Percentiles rank a stretch among this genome's conserved stretches.
phyloP scores from a whole-genome alignment of 2,113 vertebrate species.

The Rallus limicola region DNA sequence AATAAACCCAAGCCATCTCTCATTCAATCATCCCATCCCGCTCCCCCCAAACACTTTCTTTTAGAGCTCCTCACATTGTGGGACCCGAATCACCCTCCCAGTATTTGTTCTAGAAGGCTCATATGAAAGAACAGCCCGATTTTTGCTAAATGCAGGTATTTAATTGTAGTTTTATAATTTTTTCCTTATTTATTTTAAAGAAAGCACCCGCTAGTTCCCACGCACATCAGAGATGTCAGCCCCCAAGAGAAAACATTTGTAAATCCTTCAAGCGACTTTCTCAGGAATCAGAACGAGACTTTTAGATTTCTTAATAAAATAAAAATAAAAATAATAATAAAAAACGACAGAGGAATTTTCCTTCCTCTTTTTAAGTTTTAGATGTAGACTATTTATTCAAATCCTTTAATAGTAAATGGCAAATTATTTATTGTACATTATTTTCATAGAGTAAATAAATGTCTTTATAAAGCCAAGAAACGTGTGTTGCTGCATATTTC shows the following conservation, averaged over 20 bases:
- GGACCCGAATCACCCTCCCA: not conserved
- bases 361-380: constrained; percentile 85
- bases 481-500: not conserved
- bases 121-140: not conserved
- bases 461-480: constrained; percentile 75
- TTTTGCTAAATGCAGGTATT: constrained; percentile 77
- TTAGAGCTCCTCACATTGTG: not conserved
- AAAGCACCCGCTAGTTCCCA: not conserved
- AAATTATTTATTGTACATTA: constrained; percentile 99
- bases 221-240: not conserved
- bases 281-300: constrained; percentile 79
- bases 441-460: constrained; percentile 98
- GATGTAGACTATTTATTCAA: constrained; percentile 97
- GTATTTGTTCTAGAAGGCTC: not conserved
- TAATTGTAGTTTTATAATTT: constrained; percentile 33
- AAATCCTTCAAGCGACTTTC: constrained; percentile 80
- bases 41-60: not conserved
- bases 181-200: constrained; percentile 53
- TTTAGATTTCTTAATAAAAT: constrained; percentile 74
- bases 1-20: not conserved
- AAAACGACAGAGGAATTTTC: constrained; percentile 50
- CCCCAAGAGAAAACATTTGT: constrained; percentile 50
- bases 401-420: constrained; percentile 93
- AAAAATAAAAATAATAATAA: not conserved
- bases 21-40: not conserved